Conservation (phyloP, 2,888 invertebrate species). For the Cheilosia grossa region DNA sequence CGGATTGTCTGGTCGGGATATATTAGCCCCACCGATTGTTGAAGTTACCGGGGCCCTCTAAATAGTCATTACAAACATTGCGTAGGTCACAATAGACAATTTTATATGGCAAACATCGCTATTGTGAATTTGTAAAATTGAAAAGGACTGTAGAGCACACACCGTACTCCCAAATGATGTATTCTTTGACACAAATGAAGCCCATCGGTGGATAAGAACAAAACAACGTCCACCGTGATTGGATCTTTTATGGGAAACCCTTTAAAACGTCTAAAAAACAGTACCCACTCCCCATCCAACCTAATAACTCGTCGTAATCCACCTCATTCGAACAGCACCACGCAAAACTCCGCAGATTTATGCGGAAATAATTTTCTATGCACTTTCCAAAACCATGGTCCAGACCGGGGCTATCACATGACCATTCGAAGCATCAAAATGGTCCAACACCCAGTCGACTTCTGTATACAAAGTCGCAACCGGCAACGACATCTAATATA, state of each 20-base stretch:
- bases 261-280: neutral
- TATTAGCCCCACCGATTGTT: no score
- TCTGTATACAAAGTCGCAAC: neutral
- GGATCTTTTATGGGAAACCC: neutral
- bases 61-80: no score
- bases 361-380: conserved; percentile 72
- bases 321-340: conserved; percentile 36
- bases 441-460: conserved; percentile 2
- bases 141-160: no score
- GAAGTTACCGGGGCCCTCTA: no score
- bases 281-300: neutral
- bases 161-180: no score
- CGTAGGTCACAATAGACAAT: no score
- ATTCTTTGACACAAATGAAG: no score
- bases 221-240: no score
- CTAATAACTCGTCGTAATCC: conserved; percentile 43
- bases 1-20: no score
- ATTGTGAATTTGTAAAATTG: no score
- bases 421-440: conserved; percentile 42
- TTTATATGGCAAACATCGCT: no score
- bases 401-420: neutral
- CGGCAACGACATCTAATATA: neutral
- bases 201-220: no score
- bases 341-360: conserved; percentile 57
- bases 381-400: conserved; percentile 32